These are phyloP conservation scores for Rachycentron canadum DNA, from an alignment of 2,797 vertebrate species.

Conservation along the genomic window DNA sequence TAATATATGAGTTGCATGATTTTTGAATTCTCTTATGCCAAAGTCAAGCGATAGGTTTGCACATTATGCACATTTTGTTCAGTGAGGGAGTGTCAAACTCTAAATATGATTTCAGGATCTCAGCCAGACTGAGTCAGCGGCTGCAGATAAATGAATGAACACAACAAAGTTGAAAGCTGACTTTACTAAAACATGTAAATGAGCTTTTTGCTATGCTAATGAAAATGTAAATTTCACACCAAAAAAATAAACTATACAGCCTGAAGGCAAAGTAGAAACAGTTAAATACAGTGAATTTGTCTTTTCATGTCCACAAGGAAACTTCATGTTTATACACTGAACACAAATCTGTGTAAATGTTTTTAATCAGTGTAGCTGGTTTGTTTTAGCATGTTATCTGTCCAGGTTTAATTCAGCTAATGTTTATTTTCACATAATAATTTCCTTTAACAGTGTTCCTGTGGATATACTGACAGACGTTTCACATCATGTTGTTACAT, in stretches of 20 bases:
- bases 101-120: slow-evolving; percentile 57
- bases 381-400: neutral
- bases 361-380: slow-evolving; percentile 1
- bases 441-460: neutral
- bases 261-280: slow-evolving; percentile 58
- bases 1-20: slow-evolving; percentile 15
- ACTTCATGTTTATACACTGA: neutral
- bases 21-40: neutral
- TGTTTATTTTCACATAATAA: slow-evolving; percentile 17
- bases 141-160: slow-evolving; percentile 51
- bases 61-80: slow-evolving; percentile 36
- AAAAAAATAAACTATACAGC: slow-evolving; percentile 59
- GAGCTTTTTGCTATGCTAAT: slow-evolving; percentile 68
- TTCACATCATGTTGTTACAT: slow-evolving; percentile 30
- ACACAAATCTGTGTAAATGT: slow-evolving; percentile 10
- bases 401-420: slow-evolving; percentile 4
- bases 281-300: slow-evolving; percentile 47
- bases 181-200: slow-evolving; percentile 70
- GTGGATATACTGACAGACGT: slow-evolving; percentile 30
- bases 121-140: slow-evolving; percentile 50
- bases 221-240: slow-evolving; percentile 58
- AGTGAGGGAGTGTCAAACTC: slow-evolving; percentile 5
- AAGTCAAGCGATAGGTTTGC: slow-evolving; percentile 27
- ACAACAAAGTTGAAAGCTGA: slow-evolving; percentile 62
- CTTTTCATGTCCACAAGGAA: slow-evolving; percentile 26